phyloP scores from a whole-genome alignment of 2,888 invertebrate genomes.

The Scaeva pyrastri region DNA sequence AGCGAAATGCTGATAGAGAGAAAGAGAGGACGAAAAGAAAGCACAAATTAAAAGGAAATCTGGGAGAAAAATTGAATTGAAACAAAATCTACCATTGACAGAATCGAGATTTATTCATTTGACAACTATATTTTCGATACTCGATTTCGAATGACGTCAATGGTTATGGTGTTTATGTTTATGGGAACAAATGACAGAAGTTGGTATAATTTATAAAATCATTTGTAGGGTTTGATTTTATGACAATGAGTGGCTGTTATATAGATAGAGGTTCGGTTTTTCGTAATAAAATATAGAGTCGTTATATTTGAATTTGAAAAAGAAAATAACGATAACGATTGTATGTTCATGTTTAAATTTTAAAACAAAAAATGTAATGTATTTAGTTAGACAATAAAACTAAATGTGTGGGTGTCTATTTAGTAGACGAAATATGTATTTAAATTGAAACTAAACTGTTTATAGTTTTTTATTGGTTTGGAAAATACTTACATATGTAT shows the following conservation, averaged over 20 bases:
- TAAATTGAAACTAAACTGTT: too few species aligned
- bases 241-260: not conserved
- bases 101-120: not conserved
- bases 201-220: too few species aligned
- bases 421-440: too few species aligned
- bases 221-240: not conserved
- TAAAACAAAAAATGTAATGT: too few species aligned
- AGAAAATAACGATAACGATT: too few species aligned
- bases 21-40: not conserved
- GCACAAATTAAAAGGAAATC: slow-evolving; percentile 7
- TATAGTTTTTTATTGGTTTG: too few species aligned
- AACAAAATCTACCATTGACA: slow-evolving; percentile 42
- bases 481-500: too few species aligned
- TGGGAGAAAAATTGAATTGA: slow-evolving; percentile 40
- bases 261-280: too few species aligned
- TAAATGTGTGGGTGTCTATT: too few species aligned
- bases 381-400: too few species aligned
- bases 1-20: not conserved
- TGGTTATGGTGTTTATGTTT: not conserved
- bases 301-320: slow-evolving; percentile 11
- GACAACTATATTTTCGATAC: slow-evolving; percentile 56
- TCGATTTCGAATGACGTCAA: slow-evolving; percentile 63
- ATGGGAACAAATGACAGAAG: not conserved
- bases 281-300: not conserved
- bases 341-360: too few species aligned